Evolutionary conservation across 2,888 invertebrate species (phyloP).

Genomic region (Galerucella pusilla): DNA sequence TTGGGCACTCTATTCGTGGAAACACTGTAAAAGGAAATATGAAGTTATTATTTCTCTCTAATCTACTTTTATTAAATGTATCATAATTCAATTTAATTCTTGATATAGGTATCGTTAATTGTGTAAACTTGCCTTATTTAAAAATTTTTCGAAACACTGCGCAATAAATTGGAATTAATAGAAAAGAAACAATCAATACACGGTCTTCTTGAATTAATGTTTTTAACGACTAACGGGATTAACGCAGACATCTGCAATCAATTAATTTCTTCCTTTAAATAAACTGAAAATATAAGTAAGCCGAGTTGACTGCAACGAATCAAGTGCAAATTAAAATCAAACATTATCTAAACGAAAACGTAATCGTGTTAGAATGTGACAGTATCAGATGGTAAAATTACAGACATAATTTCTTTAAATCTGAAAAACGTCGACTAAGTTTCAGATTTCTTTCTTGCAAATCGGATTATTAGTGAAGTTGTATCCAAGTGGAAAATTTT

Average conservation of each 20-base stretch:
- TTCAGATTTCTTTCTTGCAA: background rate
- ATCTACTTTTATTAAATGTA: too few species aligned
- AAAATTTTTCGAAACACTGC: too few species aligned
- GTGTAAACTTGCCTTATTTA: too few species aligned
- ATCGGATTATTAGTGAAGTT: constrained; percentile 6
- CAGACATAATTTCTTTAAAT: constrained; percentile 15
- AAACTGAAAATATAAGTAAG: constrained; percentile 10
- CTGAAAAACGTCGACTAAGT: background rate
- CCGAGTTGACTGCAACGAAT: background rate
- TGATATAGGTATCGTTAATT: too few species aligned
- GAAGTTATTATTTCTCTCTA: too few species aligned
- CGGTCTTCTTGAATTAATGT: background rate
- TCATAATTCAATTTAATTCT: too few species aligned
- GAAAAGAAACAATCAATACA: background rate
- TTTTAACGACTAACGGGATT: background rate
- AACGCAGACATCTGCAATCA: constrained; percentile 2
- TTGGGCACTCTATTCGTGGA: too few species aligned
- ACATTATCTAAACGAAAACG: constrained; percentile 20
- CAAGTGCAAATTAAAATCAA: constrained; percentile 25
- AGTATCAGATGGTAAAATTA: constrained; percentile 13
- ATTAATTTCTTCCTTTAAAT: constrained; percentile 12
- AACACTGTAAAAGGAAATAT: too few species aligned
- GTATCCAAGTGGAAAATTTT: background rate
- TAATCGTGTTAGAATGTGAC: constrained; percentile 15
- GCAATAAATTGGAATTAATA: background rate